Conservation (phyloP, 2,888 invertebrate species). For the Lasioglossum malachurum region DNA sequence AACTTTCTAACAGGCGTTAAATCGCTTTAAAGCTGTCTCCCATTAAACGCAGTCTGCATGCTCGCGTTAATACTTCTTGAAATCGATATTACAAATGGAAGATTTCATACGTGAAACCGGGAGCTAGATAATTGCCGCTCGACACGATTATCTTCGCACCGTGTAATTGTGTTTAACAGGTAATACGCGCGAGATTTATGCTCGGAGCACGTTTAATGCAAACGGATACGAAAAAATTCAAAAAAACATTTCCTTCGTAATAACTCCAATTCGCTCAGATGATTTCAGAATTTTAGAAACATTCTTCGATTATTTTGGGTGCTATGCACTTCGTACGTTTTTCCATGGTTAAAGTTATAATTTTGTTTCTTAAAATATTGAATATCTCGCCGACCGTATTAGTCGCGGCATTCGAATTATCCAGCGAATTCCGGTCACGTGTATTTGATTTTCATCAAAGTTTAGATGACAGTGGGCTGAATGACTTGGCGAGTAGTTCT, state of each 20-base stretch:
- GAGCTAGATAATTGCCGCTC: conserved; percentile 1
- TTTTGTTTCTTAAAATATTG: not conserved
- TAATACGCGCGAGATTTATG: not conserved
- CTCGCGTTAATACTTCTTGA: not conserved
- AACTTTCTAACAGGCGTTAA: conserved; percentile 34
- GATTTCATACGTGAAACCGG: not conserved
- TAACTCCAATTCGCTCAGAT: not conserved
- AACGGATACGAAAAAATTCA: not conserved
- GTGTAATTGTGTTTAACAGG: not conserved
- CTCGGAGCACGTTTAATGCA: not conserved
- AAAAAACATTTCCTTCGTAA: not conserved
- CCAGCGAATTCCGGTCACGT: not conserved
- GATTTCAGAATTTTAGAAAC: no score
- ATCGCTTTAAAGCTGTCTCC: conserved; percentile 10
- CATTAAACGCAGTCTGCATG: not conserved
- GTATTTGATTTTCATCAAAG: not conserved
- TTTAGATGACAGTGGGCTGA: not conserved
- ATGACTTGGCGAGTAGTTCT: conserved; percentile 1
- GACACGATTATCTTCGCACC: not conserved
- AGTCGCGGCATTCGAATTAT: not conserved
- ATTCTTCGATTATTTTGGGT: no score
- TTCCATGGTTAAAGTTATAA: not conserved
- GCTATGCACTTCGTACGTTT: no score
- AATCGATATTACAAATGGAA: conserved; percentile 13
- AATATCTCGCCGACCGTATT: not conserved